phyloP scores from a whole-genome alignment of 1,140 invertebrate genomes.

The Panulirus ornatus region DNA sequence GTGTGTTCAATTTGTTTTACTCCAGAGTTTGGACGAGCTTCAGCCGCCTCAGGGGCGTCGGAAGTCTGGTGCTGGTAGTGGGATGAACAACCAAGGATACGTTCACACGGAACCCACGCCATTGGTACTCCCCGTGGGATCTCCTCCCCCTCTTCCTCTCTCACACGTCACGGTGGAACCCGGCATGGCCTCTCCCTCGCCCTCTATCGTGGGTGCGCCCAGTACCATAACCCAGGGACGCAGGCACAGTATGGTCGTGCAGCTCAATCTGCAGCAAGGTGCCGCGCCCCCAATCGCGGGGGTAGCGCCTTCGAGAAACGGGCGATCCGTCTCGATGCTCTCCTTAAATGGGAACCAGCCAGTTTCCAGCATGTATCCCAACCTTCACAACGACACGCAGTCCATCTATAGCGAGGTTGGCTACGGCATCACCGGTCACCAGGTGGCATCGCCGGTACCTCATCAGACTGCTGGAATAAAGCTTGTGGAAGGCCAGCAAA shows the following conservation, averaged over 20 bases:
- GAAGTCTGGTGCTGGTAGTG: constrained; percentile 40
- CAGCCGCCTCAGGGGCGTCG: constrained; percentile 35
- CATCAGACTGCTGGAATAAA: constrained; percentile 34
- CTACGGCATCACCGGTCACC: constrained; percentile 21
- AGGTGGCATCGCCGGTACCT: constrained; percentile 48
- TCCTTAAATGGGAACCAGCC: constrained; percentile 66
- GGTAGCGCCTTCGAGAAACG: constrained; percentile 11
- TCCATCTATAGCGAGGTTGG: constrained; percentile 74
- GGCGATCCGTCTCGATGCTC: constrained; percentile 72
- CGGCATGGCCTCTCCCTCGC: constrained; percentile 41
- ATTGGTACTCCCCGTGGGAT: constrained; percentile 69
- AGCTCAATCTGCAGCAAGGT: constrained; percentile 71
- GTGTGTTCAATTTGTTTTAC: neutral
- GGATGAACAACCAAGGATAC: constrained; percentile 49
- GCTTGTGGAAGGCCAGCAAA: constrained; percentile 51
- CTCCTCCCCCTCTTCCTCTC: constrained; percentile 71
- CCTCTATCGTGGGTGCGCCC: constrained; percentile 15
- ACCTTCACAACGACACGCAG: constrained; percentile 70
- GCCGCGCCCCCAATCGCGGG: constrained; percentile 7
- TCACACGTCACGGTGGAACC: constrained; percentile 62
- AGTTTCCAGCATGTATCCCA: constrained; percentile 67
- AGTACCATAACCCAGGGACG: constrained; percentile 23
- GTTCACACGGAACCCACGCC: constrained; percentile 56
- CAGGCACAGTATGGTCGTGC: constrained; percentile 74
- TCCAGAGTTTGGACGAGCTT: constrained; percentile 61